Conservation (phyloP, 2,113 vertebrate species). For the Rhodinocichla rosea region DNA sequence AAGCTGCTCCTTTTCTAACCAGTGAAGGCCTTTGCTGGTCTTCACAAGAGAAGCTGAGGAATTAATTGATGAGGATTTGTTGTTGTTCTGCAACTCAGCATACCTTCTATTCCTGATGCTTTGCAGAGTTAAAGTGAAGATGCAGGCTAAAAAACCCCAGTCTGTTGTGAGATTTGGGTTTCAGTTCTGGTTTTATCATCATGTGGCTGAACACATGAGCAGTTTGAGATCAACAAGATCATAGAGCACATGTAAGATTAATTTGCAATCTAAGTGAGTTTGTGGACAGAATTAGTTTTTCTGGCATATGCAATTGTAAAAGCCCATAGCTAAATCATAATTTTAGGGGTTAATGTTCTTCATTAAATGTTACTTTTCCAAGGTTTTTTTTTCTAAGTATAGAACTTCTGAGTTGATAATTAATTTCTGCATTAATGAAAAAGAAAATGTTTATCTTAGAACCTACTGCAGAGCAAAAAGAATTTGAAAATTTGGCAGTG, state of each 20-base stretch:
- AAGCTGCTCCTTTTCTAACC: background rate
- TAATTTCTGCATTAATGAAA: background rate
- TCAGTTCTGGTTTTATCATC: slow-evolving; percentile 17
- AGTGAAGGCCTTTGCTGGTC: background rate
- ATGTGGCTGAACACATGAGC: background rate
- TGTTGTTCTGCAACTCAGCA: background rate
- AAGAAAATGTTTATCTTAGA: background rate
- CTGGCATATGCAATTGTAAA: background rate
- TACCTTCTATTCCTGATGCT: background rate
- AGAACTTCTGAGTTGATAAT: background rate
- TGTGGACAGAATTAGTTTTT: background rate
- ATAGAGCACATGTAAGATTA: background rate
- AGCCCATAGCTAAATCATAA: background rate
- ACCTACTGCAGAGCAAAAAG: background rate
- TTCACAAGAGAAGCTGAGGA: background rate
- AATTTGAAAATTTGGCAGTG: background rate
- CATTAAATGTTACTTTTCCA: background rate
- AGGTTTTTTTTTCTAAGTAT: background rate
- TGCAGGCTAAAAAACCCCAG: background rate
- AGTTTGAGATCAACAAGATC: background rate
- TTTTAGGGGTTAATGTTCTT: background rate
- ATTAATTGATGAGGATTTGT: background rate
- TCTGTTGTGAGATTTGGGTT: background rate
- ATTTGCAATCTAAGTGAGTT: background rate
- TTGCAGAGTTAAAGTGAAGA: background rate